Evolutionary conservation across 2,888 invertebrate species (phyloP).

Genomic region (Vanessa cardui): DNA sequence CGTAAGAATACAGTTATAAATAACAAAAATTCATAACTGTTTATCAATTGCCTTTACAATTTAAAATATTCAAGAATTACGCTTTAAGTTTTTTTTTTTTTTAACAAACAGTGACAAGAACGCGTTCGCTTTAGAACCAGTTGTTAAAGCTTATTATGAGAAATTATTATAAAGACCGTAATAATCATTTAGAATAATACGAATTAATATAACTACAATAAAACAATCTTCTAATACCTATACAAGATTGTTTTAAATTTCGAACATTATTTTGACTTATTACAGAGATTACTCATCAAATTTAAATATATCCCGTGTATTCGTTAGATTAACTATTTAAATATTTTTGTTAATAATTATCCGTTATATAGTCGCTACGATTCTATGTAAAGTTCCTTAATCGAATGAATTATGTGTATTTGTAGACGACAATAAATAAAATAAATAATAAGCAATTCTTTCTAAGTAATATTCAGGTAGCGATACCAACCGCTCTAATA

Average conservation of each 20-base stretch:
- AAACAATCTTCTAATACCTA: not conserved
- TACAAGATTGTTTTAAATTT: too few species aligned
- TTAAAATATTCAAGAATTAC: constrained; percentile 18
- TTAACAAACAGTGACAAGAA: constrained; percentile 20
- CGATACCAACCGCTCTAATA: not conserved
- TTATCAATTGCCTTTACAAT: constrained; percentile 15
- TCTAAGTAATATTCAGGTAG: not conserved
- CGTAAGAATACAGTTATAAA: constrained; percentile 1
- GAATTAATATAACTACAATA: constrained; percentile 12
- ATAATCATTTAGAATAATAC: constrained; percentile 17
- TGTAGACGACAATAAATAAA: too few species aligned
- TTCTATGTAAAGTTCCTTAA: too few species aligned
- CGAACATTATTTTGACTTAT: too few species aligned
- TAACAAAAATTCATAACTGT: constrained; percentile 4
- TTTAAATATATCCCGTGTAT: too few species aligned
- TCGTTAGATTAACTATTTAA: too few species aligned
- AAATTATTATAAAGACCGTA: constrained; percentile 21
- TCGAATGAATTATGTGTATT: too few species aligned
- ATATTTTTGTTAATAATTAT: too few species aligned
- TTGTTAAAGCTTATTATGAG: constrained; percentile 20
- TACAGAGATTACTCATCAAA: too few species aligned
- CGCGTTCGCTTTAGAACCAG: constrained; percentile 20
- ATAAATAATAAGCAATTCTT: too few species aligned
- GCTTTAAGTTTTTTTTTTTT: constrained; percentile 14
- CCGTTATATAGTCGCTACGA: too few species aligned